Conservation (phyloP, 1,140 invertebrate genomes). For the Solenopsis invicta region DNA sequence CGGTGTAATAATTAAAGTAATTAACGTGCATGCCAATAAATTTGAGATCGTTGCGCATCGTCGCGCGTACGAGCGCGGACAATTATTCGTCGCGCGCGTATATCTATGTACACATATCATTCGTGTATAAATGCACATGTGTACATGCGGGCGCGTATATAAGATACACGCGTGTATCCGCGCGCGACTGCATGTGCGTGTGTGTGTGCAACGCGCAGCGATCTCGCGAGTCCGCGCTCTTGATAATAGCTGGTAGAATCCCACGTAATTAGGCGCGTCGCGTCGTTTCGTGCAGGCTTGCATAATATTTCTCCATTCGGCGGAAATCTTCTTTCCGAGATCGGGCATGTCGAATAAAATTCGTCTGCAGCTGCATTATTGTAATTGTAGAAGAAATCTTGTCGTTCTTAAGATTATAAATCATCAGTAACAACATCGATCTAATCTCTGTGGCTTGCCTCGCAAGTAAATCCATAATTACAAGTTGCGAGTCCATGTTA, state of each 20-base stretch:
- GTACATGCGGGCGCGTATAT: background rate
- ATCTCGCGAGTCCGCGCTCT: slow-evolving; percentile 10
- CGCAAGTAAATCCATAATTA: background rate
- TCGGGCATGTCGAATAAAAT: background rate
- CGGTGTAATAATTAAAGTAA: slow-evolving; percentile 84
- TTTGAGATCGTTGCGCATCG: slow-evolving; percentile 72
- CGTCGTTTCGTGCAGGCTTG: background rate
- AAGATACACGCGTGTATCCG: background rate
- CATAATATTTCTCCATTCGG: background rate
- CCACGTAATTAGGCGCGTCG: background rate
- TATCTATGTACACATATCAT: slow-evolving; percentile 10
- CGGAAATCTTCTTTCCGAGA: background rate
- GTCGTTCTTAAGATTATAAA: background rate
- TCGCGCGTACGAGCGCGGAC: slow-evolving; percentile 30
- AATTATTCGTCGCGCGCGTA: slow-evolving; percentile 60
- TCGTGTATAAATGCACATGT: background rate
- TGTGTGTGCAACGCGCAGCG: background rate
- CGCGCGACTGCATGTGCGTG: too few relatives aligned
- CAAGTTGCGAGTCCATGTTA: background rate
- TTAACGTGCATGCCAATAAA: slow-evolving; percentile 80
- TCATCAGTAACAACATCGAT: background rate
- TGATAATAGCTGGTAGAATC: background rate
- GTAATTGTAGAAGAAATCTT: background rate
- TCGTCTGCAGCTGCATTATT: background rate
- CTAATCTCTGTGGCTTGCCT: background rate